These are phyloP conservation scores for Falco novaeseelandiae DNA, from an alignment of 2,797 vertebrate genomes.

Conservation along the genomic window DNA sequence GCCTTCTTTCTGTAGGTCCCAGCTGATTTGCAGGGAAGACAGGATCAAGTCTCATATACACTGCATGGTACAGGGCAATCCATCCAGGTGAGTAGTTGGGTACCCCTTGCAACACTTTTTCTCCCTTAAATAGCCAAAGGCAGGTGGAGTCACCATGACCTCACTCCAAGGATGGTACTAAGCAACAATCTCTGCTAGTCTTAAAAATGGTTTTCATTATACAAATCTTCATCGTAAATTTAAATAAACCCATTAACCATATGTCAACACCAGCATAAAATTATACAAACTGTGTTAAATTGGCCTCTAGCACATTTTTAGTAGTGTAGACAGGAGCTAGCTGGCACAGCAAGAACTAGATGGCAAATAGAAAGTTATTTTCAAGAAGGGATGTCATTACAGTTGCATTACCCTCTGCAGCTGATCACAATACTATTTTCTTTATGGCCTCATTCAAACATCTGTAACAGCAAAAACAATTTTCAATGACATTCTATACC, in stretches of 20 bases:
- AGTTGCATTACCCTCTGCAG: neutral
- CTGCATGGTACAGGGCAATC: neutral
- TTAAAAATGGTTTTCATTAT: neutral
- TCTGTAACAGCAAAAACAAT: neutral
- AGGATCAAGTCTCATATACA: neutral
- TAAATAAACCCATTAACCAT: constrained; percentile 17
- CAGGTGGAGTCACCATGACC: neutral
- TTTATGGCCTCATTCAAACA: neutral
- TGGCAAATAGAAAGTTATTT: constrained; percentile 3
- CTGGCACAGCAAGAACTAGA: constrained; percentile 7
- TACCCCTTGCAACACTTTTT: neutral
- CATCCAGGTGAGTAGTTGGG: neutral
- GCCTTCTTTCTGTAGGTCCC: neutral
- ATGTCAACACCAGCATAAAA: neutral
- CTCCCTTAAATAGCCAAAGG: neutral
- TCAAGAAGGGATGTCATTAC: neutral
- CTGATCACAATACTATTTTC: neutral
- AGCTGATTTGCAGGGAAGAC: neutral
- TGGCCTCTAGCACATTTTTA: neutral
- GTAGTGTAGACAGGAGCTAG: neutral
- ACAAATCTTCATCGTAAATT: neutral
- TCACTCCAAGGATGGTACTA: neutral
- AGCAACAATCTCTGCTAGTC: neutral
- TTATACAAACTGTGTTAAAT: neutral
- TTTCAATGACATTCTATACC: neutral